Evolutionary conservation across 1,140 invertebrate genomes (phyloP).

Genomic region (Sogatella furcifera): DNA sequence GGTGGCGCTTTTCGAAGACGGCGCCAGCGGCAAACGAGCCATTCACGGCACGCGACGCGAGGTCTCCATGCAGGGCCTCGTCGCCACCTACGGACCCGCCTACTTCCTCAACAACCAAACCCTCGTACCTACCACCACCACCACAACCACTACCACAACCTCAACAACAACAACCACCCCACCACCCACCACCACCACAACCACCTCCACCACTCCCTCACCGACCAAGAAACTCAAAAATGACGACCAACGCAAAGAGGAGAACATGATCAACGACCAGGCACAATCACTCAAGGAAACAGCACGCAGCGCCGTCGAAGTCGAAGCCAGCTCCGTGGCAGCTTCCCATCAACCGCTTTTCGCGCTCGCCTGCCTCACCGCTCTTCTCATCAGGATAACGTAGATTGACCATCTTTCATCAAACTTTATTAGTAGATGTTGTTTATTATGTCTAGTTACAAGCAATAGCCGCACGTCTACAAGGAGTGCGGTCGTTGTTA

Average conservation of each 20-base stretch:
- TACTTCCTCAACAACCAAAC: constrained; percentile 52
- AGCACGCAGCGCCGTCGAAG: too few relatives aligned
- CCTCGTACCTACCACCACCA: constrained; percentile 62
- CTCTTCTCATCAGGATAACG: too few relatives aligned
- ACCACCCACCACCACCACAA: constrained; percentile 25
- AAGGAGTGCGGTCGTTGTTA: too few relatives aligned
- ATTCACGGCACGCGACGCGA: constrained; percentile 49
- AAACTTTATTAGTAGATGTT: too few relatives aligned
- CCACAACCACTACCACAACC: constrained; percentile 56
- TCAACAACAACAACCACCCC: constrained; percentile 44
- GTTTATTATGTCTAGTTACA: too few relatives aligned
- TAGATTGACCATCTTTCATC: too few relatives aligned
- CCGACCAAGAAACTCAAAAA: constrained; percentile 1
- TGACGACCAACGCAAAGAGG: constrained; percentile 3
- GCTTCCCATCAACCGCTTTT: too few relatives aligned
- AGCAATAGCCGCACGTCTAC: too few relatives aligned
- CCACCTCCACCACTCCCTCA: constrained; percentile 10
- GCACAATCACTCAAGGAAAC: too few relatives aligned
- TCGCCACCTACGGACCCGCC: constrained; percentile 52
- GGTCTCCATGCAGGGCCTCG: constrained; percentile 48
- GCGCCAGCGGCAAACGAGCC: constrained; percentile 33
- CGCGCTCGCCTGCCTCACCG: too few relatives aligned
- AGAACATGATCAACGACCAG: background rate
- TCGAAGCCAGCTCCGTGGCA: too few relatives aligned
- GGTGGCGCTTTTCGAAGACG: constrained; percentile 55